Conservation (phyloP, 2,888 invertebrate genomes). For the Acleris holmiana region DNA sequence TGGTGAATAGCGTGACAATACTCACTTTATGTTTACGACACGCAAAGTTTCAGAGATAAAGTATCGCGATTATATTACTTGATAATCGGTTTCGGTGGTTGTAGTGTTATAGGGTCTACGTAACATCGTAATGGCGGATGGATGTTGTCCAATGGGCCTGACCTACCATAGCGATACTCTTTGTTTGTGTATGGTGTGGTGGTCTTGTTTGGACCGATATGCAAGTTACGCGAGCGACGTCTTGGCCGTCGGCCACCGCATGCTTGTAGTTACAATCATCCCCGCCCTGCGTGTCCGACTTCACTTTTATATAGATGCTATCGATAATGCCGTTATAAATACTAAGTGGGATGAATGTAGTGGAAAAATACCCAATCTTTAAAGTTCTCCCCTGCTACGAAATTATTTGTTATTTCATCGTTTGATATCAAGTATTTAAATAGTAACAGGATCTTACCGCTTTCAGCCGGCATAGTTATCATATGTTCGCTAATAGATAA, state of each 20-base stretch:
- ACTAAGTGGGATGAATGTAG: slow-evolving; percentile 4
- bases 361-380: slow-evolving; percentile 44
- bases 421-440: slow-evolving; percentile 38
- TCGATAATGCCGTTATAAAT: neutral
- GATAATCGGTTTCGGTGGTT: neutral
- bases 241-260: slow-evolving; percentile 58
- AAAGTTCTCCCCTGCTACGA: slow-evolving; percentile 22
- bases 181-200: slow-evolving; percentile 2
- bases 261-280: slow-evolving; percentile 39
- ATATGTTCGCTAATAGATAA: slow-evolving; percentile 71
- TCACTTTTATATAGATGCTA: neutral
- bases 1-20: slow-evolving; percentile 11
- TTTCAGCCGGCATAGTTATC: slow-evolving; percentile 66
- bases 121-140: neutral
- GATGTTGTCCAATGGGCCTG: neutral
- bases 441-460: slow-evolving; percentile 58
- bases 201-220: slow-evolving; percentile 16
- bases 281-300: slow-evolving; percentile 22
- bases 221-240: slow-evolving; percentile 41
- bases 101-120: neutral
- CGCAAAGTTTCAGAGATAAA: slow-evolving; percentile 21
- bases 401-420: slow-evolving; percentile 19
- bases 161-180: slow-evolving; percentile 1
- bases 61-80: slow-evolving; percentile 14
- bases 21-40: slow-evolving; percentile 18